Percentiles rank a stretch among this genome's conserved stretches.
phyloP scores from a whole-genome alignment of 2,888 invertebrate species.

The Apocheima hispidaria region DNA sequence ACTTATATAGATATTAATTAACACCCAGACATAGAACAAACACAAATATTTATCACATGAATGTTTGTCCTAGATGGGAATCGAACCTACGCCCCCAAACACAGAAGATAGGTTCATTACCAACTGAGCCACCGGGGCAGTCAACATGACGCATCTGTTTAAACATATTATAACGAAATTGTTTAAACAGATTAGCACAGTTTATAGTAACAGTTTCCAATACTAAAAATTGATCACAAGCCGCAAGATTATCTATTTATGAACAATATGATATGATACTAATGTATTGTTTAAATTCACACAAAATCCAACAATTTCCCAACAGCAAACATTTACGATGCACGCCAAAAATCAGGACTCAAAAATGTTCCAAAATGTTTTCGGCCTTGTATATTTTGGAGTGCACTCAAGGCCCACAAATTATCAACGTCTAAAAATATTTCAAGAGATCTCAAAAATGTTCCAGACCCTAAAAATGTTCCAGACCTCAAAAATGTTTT shows the following conservation, averaged over 20 bases:
- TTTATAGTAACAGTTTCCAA: background rate
- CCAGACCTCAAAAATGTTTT: background rate
- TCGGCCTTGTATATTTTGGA: background rate
- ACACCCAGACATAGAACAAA: too few relatives aligned
- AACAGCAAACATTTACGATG: background rate
- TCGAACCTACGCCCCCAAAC: too few relatives aligned
- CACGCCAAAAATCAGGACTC: background rate
- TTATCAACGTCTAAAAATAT: background rate
- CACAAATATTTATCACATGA: too few relatives aligned
- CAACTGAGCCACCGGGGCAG: too few relatives aligned
- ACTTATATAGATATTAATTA: too few relatives aligned
- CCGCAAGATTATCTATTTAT: background rate
- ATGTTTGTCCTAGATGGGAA: too few relatives aligned
- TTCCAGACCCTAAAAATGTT: background rate
- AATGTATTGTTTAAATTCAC: background rate
- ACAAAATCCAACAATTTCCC: background rate
- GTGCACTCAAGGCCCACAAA: background rate
- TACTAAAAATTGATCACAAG: constrained; percentile 1
- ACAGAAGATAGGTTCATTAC: too few relatives aligned
- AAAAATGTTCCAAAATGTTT: background rate
- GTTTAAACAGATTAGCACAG: background rate
- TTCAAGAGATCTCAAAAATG: background rate
- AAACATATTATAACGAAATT: background rate
- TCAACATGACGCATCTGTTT: too few relatives aligned
- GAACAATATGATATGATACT: background rate